Base-by-base conservation (phyloP, 2,797 vertebrate genomes). In the Cirrhinus molitorella region DNA sequence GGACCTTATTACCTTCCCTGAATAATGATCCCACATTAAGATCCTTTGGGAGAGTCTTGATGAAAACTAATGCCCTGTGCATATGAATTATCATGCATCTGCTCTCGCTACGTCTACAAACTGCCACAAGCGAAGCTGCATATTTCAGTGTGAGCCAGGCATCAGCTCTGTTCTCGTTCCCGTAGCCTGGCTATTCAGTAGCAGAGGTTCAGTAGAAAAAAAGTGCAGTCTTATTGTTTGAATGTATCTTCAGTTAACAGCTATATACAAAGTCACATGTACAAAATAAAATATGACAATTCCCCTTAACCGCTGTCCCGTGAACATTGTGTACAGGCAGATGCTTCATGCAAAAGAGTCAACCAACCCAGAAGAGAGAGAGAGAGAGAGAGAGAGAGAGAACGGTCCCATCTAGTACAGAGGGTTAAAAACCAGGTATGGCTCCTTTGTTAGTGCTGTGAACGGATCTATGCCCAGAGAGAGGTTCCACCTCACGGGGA, bases 281-380 rank as follows among this genome's bases (percentile, higher is more conserved):
- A 95, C 89, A 95, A 95, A 94, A 91, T 81, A 72, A 85, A 79
- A 86, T 88, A 84, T 47, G 79, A 79, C 88, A 89, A 89, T 79
- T 87, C 88, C 81, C 90, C 88, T 73, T 92, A 80, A 85, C 86
- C 85, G 89, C 91, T 88, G 85, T 91, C 87, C 89, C 92, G 93
- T 93, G 89, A 93, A 95, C 93, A 93, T 90, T 92, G 89, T 95
- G 89, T 95, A 93, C 93, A 94, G 91, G 90, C 93, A 93, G 91
- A 90, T 91, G 89, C 90, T 91, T 92, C 91, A 92, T 92, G 91
- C 91, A 88, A 88, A 90, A 90, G 79, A 87, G 86, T 59, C 19
- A 14, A 16, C n/a, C 53, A 13, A 31, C 61, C 71, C 34, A 5
- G 31, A 1, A 59, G 53, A 81, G 6, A 59, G 34, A 43, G 14